Conservation (phyloP, 2,797 vertebrate genomes). For the Microctenopoma lineatum region DNA sequence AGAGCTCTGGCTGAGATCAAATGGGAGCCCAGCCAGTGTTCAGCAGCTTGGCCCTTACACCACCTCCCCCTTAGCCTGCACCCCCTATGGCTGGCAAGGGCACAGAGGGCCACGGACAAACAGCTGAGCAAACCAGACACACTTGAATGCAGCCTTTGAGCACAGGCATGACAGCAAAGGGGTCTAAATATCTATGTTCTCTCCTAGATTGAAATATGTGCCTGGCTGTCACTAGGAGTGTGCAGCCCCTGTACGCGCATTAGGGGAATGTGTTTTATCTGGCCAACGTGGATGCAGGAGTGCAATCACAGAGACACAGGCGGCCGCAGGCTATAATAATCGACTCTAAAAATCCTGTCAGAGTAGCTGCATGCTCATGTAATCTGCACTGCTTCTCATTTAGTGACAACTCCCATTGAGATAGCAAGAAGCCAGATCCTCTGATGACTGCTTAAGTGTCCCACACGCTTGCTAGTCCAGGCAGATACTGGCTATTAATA, state of each 20-base stretch:
- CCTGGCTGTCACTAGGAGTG: slow-evolving; percentile 45
- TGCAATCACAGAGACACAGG: slow-evolving; percentile 11
- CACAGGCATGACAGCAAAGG: slow-evolving; percentile 57
- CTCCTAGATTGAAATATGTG: slow-evolving; percentile 64
- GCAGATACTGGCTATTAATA: slow-evolving; percentile 56
- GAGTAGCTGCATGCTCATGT: slow-evolving; percentile 38
- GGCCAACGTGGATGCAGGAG: slow-evolving; percentile 17
- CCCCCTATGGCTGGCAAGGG: slow-evolving; percentile 75
- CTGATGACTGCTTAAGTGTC: slow-evolving; percentile 57
- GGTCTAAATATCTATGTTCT: slow-evolving; percentile 51
- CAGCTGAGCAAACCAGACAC: slow-evolving; percentile 90
- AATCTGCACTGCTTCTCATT: slow-evolving; percentile 32
- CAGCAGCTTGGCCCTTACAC: slow-evolving; percentile 55
- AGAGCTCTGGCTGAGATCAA: slow-evolving; percentile 80
- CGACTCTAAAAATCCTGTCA: slow-evolving; percentile 27
- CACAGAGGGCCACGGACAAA: slow-evolving; percentile 77
- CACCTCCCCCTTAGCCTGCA: slow-evolving; percentile 38
- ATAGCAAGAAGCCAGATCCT: slow-evolving; percentile 29
- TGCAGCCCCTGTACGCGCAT: slow-evolving; percentile 31
- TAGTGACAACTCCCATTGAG: slow-evolving; percentile 43
- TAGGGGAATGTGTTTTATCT: slow-evolving; percentile 45
- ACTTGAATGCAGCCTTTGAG: slow-evolving; percentile 79
- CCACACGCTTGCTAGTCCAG: slow-evolving; percentile 23
- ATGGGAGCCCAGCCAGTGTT: slow-evolving; percentile 67
- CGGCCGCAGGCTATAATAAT: slow-evolving; percentile 1